Evolutionary conservation across 2,888 invertebrate species (phyloP).

Genomic region (Himalopsyche tibetana): DNA sequence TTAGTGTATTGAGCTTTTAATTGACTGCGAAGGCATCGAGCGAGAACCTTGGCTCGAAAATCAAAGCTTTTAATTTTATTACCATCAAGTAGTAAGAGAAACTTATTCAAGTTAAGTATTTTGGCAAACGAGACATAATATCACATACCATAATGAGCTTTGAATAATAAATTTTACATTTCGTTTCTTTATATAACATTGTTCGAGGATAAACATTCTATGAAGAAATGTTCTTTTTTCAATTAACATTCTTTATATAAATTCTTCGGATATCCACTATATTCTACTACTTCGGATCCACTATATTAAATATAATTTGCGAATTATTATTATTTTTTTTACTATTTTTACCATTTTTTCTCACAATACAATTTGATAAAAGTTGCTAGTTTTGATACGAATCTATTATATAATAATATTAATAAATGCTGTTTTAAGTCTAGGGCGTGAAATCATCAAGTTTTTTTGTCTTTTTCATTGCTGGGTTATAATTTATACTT

Average conservation of each 20-base stretch:
- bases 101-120: neutral
- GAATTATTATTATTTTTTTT: too few species aligned
- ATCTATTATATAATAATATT: too few species aligned
- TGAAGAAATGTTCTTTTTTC: neutral
- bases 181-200: neutral
- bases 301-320: too few species aligned
- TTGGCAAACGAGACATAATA: slow-evolving; percentile 7
- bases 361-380: too few species aligned
- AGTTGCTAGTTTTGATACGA: too few species aligned
- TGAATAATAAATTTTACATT: neutral
- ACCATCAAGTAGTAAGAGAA: neutral
- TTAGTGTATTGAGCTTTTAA: slow-evolving; percentile 11
- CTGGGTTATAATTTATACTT: too few species aligned
- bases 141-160: neutral
- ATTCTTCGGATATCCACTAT: too few species aligned
- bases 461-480: too few species aligned
- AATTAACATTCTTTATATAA: neutral
- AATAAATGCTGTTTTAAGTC: too few species aligned
- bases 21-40: slow-evolving; percentile 45
- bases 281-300: too few species aligned
- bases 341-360: too few species aligned
- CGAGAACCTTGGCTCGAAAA: slow-evolving; percentile 48
- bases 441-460: too few species aligned
- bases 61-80: slow-evolving; percentile 45
- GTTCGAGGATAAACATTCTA: neutral